Percentiles rank a stretch among this genome's conserved stretches.
Conservation (phyloP, 2,113 vertebrate species). For the Vireo altiloquus region DNA sequence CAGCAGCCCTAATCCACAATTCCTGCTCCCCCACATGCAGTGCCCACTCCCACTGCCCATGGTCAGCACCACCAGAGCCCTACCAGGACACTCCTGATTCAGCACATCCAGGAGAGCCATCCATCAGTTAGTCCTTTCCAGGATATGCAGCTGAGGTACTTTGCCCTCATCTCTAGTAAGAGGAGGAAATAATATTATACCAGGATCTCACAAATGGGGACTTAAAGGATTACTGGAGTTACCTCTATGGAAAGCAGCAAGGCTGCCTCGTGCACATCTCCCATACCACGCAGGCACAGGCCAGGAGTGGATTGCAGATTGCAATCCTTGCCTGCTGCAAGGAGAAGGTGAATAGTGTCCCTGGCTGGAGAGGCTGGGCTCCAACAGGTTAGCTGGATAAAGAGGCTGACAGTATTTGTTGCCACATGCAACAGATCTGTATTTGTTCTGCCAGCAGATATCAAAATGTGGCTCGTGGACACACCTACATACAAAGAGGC, state of each 20-base stretch:
- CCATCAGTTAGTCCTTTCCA: not conserved
- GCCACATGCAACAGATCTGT: not conserved
- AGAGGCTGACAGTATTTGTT: not conserved
- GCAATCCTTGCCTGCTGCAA: not conserved
- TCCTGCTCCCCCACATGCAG: not conserved
- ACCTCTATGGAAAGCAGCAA: not conserved
- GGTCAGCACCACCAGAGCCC: not conserved
- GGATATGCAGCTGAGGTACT: not conserved
- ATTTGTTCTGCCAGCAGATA: not conserved
- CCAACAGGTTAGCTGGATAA: not conserved
- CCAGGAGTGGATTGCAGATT: not conserved
- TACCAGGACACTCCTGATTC: not conserved
- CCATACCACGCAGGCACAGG: rapidly evolving
- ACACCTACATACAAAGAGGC: not conserved
- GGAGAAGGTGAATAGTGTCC: not conserved
- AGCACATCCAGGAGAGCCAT: not conserved
- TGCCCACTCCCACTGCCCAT: rapidly evolving
- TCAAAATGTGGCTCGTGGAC: not conserved
- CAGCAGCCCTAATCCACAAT: not conserved
- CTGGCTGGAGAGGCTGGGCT: not conserved
- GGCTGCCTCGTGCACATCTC: not conserved
- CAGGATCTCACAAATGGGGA: not conserved
- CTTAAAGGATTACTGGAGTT: not conserved
- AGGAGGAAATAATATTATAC: not conserved
- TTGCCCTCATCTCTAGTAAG: not conserved